Evolutionary conservation across 2,797 vertebrate species (phyloP), one percentile per base, ranked within the genome.

Genomic region (Pangasius sanitwongsei): DNA sequence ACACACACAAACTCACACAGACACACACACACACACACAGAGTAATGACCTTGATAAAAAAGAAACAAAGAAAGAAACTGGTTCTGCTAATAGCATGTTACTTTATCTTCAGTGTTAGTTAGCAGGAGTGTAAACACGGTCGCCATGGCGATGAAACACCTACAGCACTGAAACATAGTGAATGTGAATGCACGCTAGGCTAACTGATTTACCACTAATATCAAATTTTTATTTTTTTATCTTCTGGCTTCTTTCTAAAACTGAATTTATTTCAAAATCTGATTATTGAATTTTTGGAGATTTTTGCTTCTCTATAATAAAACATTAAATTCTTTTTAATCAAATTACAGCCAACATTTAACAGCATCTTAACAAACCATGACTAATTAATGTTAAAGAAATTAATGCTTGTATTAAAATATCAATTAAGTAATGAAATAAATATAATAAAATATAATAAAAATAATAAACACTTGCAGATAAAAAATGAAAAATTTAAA

Each of bases 41-140:
- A 31, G 37, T 28, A 37, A 50, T 82, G 70, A 41, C 74, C 83
- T 81, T 86, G 50, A 61, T 37, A 11, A 20, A 34, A 77, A 50
- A 18, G 31, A 78, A 41, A 31, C 6, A 80, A 80, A 20, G 6
- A 85, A 37, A 83, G 37, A 86, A 89, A 86, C 85, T 67, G 80
- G 89, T 78, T 87, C 18, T 84, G 6, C 57, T 63, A 69, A 41
- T 48, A 59, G 25, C 8, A 6, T n/a, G 37, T 55, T 18, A 20
- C 69, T 53, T 50, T 72, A 44, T 86, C 28, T 78, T 86, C 0
- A 31, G 86, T 2, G 57, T 67, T 63, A n/a, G 41, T 50, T 65
- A 44, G 37, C 6, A 48, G n/a, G 8, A n/a, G 50, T 48, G 88
- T 86, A 70, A 86, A 80, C 25, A 69, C 28, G 6, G 50, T 70